Conservation (phyloP, 2,888 invertebrate species). For the Acanthococcus lagerstroemiae region DNA sequence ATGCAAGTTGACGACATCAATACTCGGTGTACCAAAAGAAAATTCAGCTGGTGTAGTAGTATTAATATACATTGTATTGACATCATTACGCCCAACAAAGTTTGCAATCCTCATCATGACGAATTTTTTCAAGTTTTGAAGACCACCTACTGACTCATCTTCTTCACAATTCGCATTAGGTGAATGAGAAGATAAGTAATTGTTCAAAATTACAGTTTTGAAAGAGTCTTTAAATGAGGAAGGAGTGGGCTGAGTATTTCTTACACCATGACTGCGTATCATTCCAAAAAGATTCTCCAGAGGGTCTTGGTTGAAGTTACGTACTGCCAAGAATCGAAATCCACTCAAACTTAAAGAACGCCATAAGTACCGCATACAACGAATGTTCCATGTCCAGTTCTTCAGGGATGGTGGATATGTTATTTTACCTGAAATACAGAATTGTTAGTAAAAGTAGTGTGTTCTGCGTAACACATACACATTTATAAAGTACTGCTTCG, state of each 20-base stretch:
- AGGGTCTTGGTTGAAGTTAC: neutral
- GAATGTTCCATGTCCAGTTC: neutral
- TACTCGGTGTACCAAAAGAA: too few relatives aligned
- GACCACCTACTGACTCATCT: neutral
- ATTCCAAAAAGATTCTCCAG: neutral
- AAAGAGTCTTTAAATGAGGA: neutral
- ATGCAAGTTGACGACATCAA: too few relatives aligned
- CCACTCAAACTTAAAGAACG: neutral
- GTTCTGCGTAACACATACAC: neutral
- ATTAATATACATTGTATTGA: too few relatives aligned
- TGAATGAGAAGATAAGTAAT: neutral
- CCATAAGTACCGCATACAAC: neutral
- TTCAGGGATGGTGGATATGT: neutral
- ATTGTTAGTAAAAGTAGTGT: neutral
- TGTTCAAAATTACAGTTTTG: neutral
- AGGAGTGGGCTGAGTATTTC: neutral
- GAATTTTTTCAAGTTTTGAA: neutral
- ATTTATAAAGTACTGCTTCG: too few relatives aligned
- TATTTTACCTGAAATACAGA: neutral
- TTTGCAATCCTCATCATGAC: neutral
- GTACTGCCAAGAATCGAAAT: neutral
- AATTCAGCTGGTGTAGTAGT: too few relatives aligned
- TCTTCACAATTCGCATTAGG: neutral
- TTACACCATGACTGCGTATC: neutral
- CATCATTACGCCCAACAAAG: too few relatives aligned